phyloP scores from a whole-genome alignment of 2,797 vertebrate species.

The Alauda arvensis region DNA sequence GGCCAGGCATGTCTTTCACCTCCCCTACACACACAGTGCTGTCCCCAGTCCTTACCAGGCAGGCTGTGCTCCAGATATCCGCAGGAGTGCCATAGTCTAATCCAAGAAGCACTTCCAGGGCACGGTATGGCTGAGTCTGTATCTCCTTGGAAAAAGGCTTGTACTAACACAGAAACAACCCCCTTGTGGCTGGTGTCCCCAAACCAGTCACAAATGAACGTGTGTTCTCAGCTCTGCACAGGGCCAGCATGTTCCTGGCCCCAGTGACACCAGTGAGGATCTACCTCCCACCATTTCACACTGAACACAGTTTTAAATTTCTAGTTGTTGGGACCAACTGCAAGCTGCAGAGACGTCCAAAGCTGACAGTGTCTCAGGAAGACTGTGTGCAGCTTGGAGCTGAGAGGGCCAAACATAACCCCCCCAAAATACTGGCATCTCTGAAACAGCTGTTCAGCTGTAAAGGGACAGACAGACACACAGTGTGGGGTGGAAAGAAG shows the following conservation, averaged over 20 bases:
- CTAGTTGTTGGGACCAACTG: not conserved
- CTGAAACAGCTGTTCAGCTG: not conserved
- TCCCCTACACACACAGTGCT: fast-evolving
- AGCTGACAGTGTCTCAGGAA: not conserved
- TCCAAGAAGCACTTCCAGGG: conserved; percentile 86
- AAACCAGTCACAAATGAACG: not conserved
- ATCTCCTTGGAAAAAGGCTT: conserved; percentile 87
- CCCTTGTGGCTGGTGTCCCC: not conserved
- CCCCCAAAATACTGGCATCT: fast-evolving
- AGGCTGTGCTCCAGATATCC: conserved; percentile 88
- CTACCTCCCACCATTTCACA: not conserved
- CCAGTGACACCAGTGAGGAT: not conserved
- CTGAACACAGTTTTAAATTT: not conserved
- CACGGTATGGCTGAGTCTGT: conserved; percentile 87
- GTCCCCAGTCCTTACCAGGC: conserved; percentile 74
- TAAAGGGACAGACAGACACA: not conserved
- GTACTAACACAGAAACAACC: conserved; percentile 73
- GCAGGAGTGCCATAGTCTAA: conserved; percentile 81
- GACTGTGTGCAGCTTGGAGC: not conserved
- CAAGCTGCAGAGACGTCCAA: not conserved
- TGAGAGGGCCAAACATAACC: not conserved
- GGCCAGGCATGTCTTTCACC: not conserved
- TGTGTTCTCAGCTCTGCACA: fast-evolving
- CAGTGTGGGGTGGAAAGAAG: not conserved
- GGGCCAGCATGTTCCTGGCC: fast-evolving